Conservation (phyloP, 1,140 invertebrate genomes). For the Pogonomyrmex barbatus region DNA sequence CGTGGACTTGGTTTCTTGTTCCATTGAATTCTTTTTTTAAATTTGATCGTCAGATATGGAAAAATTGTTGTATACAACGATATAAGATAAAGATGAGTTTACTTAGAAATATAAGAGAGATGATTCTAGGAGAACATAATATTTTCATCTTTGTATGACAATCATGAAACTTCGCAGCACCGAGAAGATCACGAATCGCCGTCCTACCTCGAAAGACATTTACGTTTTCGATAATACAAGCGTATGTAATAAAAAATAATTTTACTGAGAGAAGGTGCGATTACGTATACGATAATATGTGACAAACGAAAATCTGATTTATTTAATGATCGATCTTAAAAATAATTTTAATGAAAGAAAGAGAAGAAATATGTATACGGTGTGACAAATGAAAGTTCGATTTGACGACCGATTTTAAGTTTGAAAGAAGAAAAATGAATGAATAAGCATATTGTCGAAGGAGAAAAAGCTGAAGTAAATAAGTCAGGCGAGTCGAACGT, state of each 20-base stretch:
- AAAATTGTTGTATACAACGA: not conserved
- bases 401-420: slow-evolving; percentile 7
- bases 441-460: not conserved
- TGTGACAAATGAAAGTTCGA: slow-evolving; percentile 18
- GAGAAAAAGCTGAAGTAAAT: not conserved
- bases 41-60: not conserved
- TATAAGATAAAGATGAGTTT: not conserved
- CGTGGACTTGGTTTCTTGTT: not conserved
- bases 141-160: not conserved
- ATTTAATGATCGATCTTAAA: slow-evolving; percentile 18
- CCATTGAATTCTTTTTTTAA: not conserved
- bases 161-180: not conserved
- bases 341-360: slow-evolving; percentile 20
- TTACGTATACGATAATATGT: slow-evolving; percentile 13
- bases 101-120: not conserved
- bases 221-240: slow-evolving; percentile 34
- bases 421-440: not conserved
- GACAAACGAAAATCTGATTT: not conserved
- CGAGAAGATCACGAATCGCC: not conserved
- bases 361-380: slow-evolving; percentile 28
- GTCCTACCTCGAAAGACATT: slow-evolving; percentile 34
- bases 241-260: slow-evolving; percentile 1
- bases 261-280: not conserved
- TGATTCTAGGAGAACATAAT: not conserved
- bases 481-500: not conserved